A percentile compares a stretch with the other conserved stretches of the same genome.
Evolutionary conservation across 1,140 invertebrate genomes (phyloP).

Genomic region (Frieseomelitta varia): DNA sequence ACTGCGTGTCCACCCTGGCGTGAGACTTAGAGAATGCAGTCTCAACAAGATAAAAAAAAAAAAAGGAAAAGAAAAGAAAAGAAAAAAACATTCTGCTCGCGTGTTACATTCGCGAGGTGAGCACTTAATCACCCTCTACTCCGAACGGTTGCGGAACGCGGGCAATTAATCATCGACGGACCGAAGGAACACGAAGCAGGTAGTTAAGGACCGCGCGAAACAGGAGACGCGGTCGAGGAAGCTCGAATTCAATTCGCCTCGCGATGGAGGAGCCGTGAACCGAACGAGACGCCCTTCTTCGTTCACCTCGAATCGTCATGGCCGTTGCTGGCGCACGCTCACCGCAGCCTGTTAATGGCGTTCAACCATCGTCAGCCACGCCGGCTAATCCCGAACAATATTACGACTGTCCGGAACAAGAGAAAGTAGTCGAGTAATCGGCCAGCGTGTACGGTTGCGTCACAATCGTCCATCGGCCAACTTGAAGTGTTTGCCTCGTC

Average conservation of each 20-base stretch:
- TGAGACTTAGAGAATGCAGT: not conserved
- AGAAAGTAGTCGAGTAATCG: constrained; percentile 59
- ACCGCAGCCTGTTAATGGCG: constrained; percentile 44
- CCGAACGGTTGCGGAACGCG: constrained; percentile 38
- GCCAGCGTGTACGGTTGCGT: constrained; percentile 32
- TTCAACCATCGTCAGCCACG: constrained; percentile 46
- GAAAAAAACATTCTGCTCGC: not conserved
- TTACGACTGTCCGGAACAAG: constrained; percentile 46
- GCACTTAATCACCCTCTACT: not conserved
- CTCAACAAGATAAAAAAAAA: too few relatives aligned
- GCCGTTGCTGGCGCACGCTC: constrained; percentile 21
- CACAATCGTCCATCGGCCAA: constrained; percentile 27
- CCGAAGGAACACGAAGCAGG: constrained; percentile 37
- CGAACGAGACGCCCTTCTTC: constrained; percentile 56
- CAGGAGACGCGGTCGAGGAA: constrained; percentile 67
- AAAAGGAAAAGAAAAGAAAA: too few relatives aligned
- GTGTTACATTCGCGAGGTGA: not conserved
- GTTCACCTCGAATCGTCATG: constrained; percentile 45
- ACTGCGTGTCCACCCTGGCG: not conserved
- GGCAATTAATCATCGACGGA: constrained; percentile 53
- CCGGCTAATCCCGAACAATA: constrained; percentile 35
- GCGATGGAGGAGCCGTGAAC: constrained; percentile 29
- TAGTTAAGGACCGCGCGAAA: constrained; percentile 22
- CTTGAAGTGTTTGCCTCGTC: constrained; percentile 37
- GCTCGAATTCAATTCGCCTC: constrained; percentile 61